phyloP scores from a whole-genome alignment of 2,113 vertebrate genomes.

The Engraulis encrasicolus region DNA sequence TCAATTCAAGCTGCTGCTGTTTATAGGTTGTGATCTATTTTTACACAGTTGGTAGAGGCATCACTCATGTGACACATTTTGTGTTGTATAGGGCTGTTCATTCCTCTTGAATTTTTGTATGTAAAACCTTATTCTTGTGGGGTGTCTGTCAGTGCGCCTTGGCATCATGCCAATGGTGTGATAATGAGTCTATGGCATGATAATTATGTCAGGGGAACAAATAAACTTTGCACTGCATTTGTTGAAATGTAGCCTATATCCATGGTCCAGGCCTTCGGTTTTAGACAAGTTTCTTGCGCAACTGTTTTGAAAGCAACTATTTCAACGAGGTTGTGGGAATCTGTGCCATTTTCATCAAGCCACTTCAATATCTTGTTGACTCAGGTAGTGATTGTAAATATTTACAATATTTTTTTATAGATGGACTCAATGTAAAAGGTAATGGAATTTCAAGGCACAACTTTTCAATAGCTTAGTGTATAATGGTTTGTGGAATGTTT shows the following conservation, averaged over 20 bases:
- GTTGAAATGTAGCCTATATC: background rate
- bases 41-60: slow-evolving; percentile 11
- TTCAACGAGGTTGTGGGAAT: background rate
- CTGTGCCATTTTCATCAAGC: background rate
- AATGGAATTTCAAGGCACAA: background rate
- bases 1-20: slow-evolving; percentile 52
- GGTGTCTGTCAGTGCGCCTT: background rate
- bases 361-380: background rate
- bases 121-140: background rate
- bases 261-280: background rate
- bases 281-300: background rate
- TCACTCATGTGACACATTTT: background rate
- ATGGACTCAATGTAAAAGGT: background rate
- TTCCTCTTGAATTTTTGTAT: background rate
- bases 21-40: slow-evolving; percentile 44
- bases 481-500: background rate
- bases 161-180: slow-evolving; percentile 17
- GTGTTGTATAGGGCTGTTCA: background rate
- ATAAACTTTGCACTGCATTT: no score
- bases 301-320: background rate
- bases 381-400: background rate
- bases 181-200: background rate
- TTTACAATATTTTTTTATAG: background rate
- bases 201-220: background rate
- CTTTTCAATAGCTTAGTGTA: background rate